Evolutionary conservation across 2,888 invertebrate genomes (phyloP), one percentile per base, ranked within the genome.

Genomic region (Archaeoteleia sp.): DNA sequence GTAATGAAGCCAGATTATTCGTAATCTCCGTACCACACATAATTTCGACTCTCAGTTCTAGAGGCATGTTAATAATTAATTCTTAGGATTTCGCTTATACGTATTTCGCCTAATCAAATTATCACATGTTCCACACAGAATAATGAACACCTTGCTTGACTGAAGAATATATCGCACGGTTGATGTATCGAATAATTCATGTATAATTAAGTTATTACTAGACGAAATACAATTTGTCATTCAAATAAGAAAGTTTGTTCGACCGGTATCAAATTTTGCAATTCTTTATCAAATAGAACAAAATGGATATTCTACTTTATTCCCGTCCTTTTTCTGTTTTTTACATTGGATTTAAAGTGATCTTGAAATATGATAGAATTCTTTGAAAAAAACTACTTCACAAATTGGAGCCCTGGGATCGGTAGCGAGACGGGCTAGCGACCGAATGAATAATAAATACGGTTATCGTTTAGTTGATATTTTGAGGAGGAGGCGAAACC

Each of bases 401-500:
- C 67, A 79, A 82, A 82, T 81, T 81, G 80, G 74, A 76, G 76
- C 70, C 51, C 29, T 58, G 66, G 65, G 73, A 66, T 67, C 57
- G 67, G 53, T 54, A 45, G 53, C 67, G 60, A 54, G 65, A 65
- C 72, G 70, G 73, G 69, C 73, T 80, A 78, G 77, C 77, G 77
- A 84, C 85, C 86, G 87, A 87, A 88, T 88, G 88, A 88, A 88
- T 88, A 88, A 88, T 88, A 88, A 88, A 88, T 88, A 87, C 82
- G 87, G 87, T 88, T 88, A 88, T 88, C 88, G 88, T 88, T 88
- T 88, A 88, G 88, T 87, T 88, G 87, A 88, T 88, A 88, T 88
- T 88, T 88, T 87, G 86, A 86, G 87, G 86, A 86, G 86, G 85
- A 85, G 85, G 85, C 83, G 85, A 85, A 83, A 84, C 81, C 45